phyloP scores from a whole-genome alignment of 2,888 invertebrate species.

The Lacanobia oleracea region DNA sequence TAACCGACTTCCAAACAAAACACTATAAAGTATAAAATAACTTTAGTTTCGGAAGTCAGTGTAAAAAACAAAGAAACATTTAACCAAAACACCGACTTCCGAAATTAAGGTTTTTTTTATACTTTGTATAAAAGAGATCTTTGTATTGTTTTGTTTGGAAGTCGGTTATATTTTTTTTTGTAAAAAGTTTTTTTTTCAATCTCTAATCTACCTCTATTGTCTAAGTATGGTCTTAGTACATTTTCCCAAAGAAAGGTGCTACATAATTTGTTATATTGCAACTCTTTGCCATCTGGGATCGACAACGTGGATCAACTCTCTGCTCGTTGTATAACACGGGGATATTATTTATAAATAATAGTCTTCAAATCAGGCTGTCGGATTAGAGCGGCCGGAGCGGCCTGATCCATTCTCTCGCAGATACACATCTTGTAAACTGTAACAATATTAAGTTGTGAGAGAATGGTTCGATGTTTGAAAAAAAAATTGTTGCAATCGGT shows the following conservation, averaged over 20 bases:
- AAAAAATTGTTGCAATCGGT: slow-evolving; percentile 2
- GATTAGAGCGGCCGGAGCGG: slow-evolving; percentile 50
- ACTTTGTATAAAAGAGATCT: too few species aligned
- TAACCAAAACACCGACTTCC: too few species aligned
- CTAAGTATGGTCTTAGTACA: background rate
- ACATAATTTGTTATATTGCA: slow-evolving; percentile 47
- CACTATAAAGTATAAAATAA: too few species aligned
- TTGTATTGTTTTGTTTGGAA: too few species aligned
- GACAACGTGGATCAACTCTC: slow-evolving; percentile 52
- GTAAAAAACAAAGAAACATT: too few species aligned
- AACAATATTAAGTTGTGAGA: slow-evolving; percentile 25
- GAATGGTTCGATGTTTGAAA: slow-evolving; percentile 13
- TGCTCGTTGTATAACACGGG: slow-evolving; percentile 53
- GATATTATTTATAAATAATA: slow-evolving; percentile 61
- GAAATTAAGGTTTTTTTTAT: too few species aligned
- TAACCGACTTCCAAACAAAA: too few species aligned
- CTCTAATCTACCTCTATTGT: background rate
- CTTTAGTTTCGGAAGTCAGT: too few species aligned
- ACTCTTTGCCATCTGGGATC: slow-evolving; percentile 34
- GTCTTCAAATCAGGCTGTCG: slow-evolving; percentile 52
- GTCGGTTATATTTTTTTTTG: too few species aligned
- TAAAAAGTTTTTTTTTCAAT: too few species aligned
- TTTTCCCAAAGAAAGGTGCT: slow-evolving; percentile 32
- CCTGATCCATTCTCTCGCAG: slow-evolving; percentile 50
- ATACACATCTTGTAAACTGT: slow-evolving; percentile 53